Evolutionary conservation across 2,113 vertebrate genomes (phyloP).

Genomic region (Ginglymostoma cirratum): DNA sequence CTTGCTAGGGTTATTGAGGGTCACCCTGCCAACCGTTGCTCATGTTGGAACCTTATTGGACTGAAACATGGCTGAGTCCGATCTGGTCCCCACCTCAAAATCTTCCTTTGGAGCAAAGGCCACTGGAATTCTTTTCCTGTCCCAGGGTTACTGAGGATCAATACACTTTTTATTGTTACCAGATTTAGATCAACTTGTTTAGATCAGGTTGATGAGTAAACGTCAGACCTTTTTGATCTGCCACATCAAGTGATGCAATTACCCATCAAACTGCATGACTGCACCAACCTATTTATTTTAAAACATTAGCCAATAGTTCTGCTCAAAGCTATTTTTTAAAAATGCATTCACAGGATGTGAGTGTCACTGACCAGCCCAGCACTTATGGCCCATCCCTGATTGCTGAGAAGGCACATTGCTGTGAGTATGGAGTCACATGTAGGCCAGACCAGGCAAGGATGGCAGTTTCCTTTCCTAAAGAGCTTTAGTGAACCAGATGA

Average conservation of each 20-base stretch:
- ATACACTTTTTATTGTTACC: neutral
- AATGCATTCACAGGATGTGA: no score
- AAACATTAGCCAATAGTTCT: neutral
- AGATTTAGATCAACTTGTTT: neutral
- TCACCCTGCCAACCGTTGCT: neutral
- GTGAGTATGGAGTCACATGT: no score
- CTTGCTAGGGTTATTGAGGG: neutral
- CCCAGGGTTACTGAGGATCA: neutral
- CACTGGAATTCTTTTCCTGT: neutral
- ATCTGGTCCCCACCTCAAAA: neutral
- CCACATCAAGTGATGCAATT: neutral
- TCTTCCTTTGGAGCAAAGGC: neutral
- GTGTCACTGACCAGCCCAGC: no score
- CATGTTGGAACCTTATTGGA: neutral
- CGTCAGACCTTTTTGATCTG: neutral
- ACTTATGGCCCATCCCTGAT: no score
- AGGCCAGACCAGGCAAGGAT: no score
- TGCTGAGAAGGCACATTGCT: no score
- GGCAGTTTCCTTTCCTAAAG: no score
- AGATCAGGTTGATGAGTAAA: neutral
- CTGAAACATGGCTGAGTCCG: neutral
- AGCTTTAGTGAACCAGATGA: no score
- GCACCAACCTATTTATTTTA: neutral
- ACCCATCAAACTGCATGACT: neutral
- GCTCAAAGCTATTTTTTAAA: neutral